Evolutionary conservation across 2,888 invertebrate genomes (phyloP), one percentile per base, ranked within the genome.

Genomic region (Dolomedes plantarius): DNA sequence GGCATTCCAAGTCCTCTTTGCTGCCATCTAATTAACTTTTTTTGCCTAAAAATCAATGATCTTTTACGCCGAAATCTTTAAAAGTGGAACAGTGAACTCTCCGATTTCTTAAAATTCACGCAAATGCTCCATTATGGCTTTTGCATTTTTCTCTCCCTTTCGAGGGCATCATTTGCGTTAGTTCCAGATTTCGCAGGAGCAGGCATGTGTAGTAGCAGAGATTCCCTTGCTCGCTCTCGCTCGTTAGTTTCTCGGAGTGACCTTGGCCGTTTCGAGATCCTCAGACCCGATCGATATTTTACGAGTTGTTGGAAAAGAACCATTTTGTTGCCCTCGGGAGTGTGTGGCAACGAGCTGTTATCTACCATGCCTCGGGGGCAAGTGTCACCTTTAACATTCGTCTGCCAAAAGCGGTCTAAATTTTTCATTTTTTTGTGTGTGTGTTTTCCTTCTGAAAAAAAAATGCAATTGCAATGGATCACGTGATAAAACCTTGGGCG

Each of bases 251-350:
- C 3, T 6, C 13, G 41, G 29, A 64, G 36, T 74, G 74, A 73
- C 80, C 80, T 80, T 80, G 80, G 80, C 73, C 80, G 74, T 28
- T 68, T 32, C 27, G 5, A 31, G 19, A n/a, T n/a, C n/a, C 0
- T 56, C 23, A 23, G 3, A 2, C 5, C 27, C 16, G 67, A 80
- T 80, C 80, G 67, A 80, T 80, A 80, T 56, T 73, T 50, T 39
- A 11, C 68, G 68, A 39, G 68, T 39, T 11, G 36, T 13, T 39
- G 36, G 19, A 36, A 23, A 23, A 56, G 56, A 56, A 56, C 56
- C 23, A 56, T 56, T 56, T 56, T 56, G 56, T 23, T 56, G 19
- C 56, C 11, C 5, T 56, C 9, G 46, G 16, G 56, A n/a, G 1
- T 46, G 41, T 6, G 9, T 6, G 9, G 41, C 13, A 13, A 46